phyloP scores from a whole-genome alignment of 2,888 invertebrate genomes.

The Synanthedon myopaeformis region DNA sequence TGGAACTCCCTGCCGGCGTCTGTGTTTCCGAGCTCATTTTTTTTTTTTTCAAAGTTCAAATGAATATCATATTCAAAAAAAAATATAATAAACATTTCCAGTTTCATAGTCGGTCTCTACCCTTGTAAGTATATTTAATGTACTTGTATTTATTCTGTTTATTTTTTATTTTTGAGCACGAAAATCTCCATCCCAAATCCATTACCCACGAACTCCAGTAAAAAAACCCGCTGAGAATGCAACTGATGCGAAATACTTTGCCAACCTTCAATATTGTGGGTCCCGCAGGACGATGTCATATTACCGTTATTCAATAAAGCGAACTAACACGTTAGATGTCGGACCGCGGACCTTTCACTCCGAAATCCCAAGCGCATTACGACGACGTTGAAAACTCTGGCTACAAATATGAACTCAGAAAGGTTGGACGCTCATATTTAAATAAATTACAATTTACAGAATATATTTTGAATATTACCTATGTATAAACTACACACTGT shows the following conservation, averaged over 20 bases:
- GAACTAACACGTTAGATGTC: slow-evolving; percentile 52
- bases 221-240: slow-evolving; percentile 46
- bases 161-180: not conserved
- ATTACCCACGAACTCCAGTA: slow-evolving; percentile 32
- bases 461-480: not conserved
- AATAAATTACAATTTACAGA: slow-evolving; percentile 12
- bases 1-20: no score
- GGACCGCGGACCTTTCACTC: slow-evolving; percentile 34
- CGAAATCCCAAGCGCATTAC: slow-evolving; percentile 45
- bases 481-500: not conserved
- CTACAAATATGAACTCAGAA: slow-evolving; percentile 22
- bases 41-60: no score
- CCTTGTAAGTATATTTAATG: no score
- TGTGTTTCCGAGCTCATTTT: no score
- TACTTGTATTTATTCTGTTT: no score
- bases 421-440: slow-evolving; percentile 29
- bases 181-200: slow-evolving; percentile 14
- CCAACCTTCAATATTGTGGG: slow-evolving; percentile 8
- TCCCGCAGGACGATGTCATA: slow-evolving; percentile 45
- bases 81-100: no score
- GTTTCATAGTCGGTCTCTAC: no score
- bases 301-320: slow-evolving; percentile 58
- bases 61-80: no score
- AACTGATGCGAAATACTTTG: slow-evolving; percentile 28
- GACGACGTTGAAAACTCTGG: slow-evolving; percentile 13